These are phyloP conservation scores for Elymnias hypermnestra DNA, from an alignment of 1,140 invertebrate genomes.

Conservation along the genomic window DNA sequence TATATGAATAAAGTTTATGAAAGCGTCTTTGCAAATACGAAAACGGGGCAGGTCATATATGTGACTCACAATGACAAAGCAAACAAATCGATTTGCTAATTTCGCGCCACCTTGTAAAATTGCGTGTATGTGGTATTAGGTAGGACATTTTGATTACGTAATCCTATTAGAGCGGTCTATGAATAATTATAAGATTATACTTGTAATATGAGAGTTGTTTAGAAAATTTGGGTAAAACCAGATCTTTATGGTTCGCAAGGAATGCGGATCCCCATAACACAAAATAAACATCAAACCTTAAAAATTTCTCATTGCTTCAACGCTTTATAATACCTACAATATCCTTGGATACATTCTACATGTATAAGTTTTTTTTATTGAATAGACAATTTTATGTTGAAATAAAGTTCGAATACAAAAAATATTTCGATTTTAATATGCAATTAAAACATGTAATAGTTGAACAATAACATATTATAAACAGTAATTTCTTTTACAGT, in stretches of 20 bases:
- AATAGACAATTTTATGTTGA: too few relatives aligned
- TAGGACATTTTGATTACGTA: constrained; percentile 22
- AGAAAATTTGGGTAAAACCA: constrained; percentile 30
- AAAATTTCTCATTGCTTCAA: too few relatives aligned
- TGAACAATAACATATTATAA: too few relatives aligned
- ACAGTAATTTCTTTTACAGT: constrained; percentile 28
- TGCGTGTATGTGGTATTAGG: constrained; percentile 16
- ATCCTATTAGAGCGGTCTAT: constrained; percentile 18
- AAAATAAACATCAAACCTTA: too few relatives aligned
- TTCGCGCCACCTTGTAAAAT: constrained; percentile 14
- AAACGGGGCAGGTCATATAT: too few relatives aligned
- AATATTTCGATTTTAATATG: too few relatives aligned
- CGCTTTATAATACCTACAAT: too few relatives aligned
- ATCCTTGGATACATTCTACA: too few relatives aligned
- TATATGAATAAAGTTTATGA: too few relatives aligned
- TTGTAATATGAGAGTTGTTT: not conserved
- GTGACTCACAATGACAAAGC: not conserved
- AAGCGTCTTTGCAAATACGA: too few relatives aligned
- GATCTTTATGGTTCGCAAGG: constrained; percentile 23
- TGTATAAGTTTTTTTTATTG: not conserved
- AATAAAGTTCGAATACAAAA: too few relatives aligned
- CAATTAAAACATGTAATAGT: too few relatives aligned
- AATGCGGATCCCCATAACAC: constrained; percentile 39
- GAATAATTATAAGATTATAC: constrained; percentile 24
- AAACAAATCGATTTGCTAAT: constrained; percentile 18